phyloP scores from a whole-genome alignment of 1,140 invertebrate species.

The Acromyrmex charruanus region DNA sequence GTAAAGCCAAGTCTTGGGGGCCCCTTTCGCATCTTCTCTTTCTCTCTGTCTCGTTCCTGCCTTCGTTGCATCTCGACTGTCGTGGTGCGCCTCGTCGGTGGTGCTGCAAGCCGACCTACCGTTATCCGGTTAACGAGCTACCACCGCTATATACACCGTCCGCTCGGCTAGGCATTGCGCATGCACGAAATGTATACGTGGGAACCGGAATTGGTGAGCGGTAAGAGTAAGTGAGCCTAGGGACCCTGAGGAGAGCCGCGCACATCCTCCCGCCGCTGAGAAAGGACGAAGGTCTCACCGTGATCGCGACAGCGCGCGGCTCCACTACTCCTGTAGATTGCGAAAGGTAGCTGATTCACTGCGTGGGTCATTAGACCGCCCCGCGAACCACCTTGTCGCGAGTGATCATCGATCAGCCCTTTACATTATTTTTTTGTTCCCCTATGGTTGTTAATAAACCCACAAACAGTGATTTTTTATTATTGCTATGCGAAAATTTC shows the following conservation, averaged over 20 bases:
- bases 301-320: slow-evolving; percentile 18
- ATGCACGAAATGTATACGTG: slow-evolving; percentile 87
- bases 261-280: slow-evolving; percentile 68
- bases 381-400: slow-evolving; percentile 50
- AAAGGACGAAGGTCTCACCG: slow-evolving; percentile 68
- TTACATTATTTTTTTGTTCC: not conserved
- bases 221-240: slow-evolving; percentile 57
- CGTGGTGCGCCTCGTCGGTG: slow-evolving; percentile 60
- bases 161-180: slow-evolving; percentile 83
- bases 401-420: not conserved
- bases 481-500: not conserved
- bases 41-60: not conserved
- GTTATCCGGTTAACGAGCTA: slow-evolving; percentile 87
- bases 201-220: slow-evolving; percentile 85
- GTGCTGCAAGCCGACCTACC: slow-evolving; percentile 80
- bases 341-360: slow-evolving; percentile 59
- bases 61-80: slow-evolving; percentile 16
- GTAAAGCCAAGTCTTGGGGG: slow-evolving; percentile 64
- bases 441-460: not conserved
- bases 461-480: not conserved
- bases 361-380: slow-evolving; percentile 46
- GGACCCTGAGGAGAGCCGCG: slow-evolving; percentile 64
- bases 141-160: slow-evolving; percentile 80
- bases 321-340: slow-evolving; percentile 35
- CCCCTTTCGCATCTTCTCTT: not conserved